Conservation (phyloP, 1,140 invertebrate genomes). For the Nautilus pompilius region DNA sequence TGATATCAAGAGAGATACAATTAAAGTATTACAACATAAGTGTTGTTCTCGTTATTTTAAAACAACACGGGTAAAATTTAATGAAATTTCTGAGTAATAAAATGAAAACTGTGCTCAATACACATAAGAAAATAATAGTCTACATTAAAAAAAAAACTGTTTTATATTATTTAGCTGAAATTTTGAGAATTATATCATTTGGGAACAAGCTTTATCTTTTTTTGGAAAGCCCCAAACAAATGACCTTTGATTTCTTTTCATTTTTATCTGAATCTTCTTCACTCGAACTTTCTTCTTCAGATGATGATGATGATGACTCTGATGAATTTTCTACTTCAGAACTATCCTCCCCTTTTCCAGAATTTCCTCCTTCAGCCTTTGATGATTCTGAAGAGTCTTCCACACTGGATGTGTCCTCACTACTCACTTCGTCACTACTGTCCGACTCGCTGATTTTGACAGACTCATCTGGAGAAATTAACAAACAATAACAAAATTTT, state of each 20-base stretch:
- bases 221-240: no score
- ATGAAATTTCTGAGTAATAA: no score
- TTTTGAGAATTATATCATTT: no score
- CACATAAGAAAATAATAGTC: no score
- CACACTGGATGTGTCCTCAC: constrained; percentile 44
- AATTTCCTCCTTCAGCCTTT: constrained; percentile 9
- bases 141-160: no score
- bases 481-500: not conserved
- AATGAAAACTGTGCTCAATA: no score
- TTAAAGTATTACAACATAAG: no score
- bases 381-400: constrained; percentile 24
- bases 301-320: constrained; percentile 10
- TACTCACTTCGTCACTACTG: constrained; percentile 29
- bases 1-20: no score
- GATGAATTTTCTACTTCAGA: constrained; percentile 30
- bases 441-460: constrained; percentile 32
- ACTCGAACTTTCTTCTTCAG: constrained; percentile 52
- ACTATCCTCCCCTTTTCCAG: constrained; percentile 20
- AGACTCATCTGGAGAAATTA: constrained; percentile 17
- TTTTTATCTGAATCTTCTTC: constrained; percentile 17
- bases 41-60: no score
- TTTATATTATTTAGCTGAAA: no score
- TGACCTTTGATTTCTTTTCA: constrained; percentile 7
- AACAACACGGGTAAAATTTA: no score
- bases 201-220: no score